These are phyloP conservation scores for Matsumurasca onukii DNA, from an alignment of 1,140 invertebrate genomes.

Conservation along the genomic window DNA sequence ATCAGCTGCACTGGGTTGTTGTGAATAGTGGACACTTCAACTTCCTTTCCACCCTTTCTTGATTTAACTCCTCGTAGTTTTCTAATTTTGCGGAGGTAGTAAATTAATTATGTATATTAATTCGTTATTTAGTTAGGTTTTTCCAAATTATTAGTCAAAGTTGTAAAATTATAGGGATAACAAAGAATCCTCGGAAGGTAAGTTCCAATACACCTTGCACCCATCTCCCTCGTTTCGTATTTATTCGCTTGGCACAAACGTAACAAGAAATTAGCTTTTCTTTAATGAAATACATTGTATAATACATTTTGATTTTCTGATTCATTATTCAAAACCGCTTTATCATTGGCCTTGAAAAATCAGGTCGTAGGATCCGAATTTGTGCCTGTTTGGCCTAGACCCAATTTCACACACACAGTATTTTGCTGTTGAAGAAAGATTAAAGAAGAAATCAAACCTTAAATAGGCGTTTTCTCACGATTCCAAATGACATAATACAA, in stretches of 20 bases:
- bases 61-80: neutral
- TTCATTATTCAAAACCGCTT: neutral
- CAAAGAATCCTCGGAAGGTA: neutral
- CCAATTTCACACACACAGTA: neutral
- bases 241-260: neutral
- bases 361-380: neutral
- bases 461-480: neutral
- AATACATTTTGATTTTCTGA: neutral
- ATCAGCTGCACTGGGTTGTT: neutral
- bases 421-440: neutral
- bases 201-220: too few relatives aligned
- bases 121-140: neutral
- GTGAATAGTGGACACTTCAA: neutral
- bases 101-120: neutral
- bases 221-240: too few relatives aligned
- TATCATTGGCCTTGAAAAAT: neutral
- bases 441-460: neutral
- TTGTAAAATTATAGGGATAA: neutral
- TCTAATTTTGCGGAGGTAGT: neutral
- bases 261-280: neutral
- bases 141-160: neutral
- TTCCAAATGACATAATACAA: neutral
- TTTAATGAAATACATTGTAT: neutral
- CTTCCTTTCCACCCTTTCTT: neutral
- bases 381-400: neutral